Evolutionary conservation across 2,113 vertebrate genomes (phyloP), one percentile per base, ranked within the genome.

Genomic region (Pangasianodon gigas): DNA sequence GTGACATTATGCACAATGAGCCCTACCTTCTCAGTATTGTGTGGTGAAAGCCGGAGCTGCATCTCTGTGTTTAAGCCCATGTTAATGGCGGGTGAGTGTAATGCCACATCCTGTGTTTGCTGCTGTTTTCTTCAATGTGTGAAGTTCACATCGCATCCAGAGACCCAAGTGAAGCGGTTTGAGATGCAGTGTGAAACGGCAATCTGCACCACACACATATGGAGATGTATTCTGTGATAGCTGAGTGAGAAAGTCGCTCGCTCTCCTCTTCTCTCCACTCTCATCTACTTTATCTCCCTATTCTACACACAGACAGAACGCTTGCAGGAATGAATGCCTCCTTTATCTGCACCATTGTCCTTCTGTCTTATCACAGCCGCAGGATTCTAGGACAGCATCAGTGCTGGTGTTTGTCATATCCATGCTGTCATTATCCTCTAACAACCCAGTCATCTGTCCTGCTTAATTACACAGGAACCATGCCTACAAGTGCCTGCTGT

Each of bases 391-490:
- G 46, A 83, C 83, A 83, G 46, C 79, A 79, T n/a, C 67, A 37
- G 71, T 86, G 21, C 41, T 11, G 62, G 81, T 88, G 84, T 88
- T 71, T 62, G 75, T 91, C 90, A 81, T 91, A 88, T 84, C 79
- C 46, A 87, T 67, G 81, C 79, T 69, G 77, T 26, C 74, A 81
- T 89, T 89, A 71, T 89, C 56, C 37, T 74, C 65, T 37, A 44
- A 67, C 4, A 54, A 52, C 81, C 65, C 62, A 86, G 91, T 92
- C 91, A 83, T 92, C 89, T 89, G 62, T 65, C 91, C 62, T 71
- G 93, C 89, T 91, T 94, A 93, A 94, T 94, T 93, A 94, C 89
- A 87, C 71, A 81, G 51, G 85, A 88, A 77, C 86, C 13, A 94
- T 90, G 84, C 44, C 75, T 88, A 48, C 83, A 84, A 48, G 65